Evolutionary conservation across 30 jellyfish, hydroid and myxozoan genomes (phyloP).

Genomic region (Chrysaora quinquecirrha): DNA sequence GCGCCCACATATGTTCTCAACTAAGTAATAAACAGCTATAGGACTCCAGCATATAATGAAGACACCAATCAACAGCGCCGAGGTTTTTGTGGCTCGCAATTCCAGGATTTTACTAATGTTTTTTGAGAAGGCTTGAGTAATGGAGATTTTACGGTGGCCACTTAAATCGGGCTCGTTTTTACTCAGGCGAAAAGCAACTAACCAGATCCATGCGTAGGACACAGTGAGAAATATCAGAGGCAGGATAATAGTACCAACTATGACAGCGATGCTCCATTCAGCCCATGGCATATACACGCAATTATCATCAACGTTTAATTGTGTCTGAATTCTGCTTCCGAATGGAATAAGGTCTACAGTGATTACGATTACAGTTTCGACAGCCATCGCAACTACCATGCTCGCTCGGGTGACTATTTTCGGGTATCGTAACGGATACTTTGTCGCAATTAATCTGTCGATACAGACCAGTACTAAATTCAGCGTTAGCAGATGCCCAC

Average conservation of each 20-base stretch:
- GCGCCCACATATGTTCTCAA: constrained; percentile 54
- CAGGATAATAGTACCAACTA: constrained; percentile 34
- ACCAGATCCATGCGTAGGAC: constrained; percentile 56
- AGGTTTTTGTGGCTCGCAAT: constrained; percentile 70
- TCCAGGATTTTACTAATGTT: constrained; percentile 44
- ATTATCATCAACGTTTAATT: not conserved
- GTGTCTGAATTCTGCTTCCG: constrained; percentile 6
- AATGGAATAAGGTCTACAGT: constrained; percentile 61
- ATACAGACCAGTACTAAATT: constrained; percentile 53
- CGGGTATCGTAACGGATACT: constrained; percentile 60
- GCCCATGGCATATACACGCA: constrained; percentile 69
- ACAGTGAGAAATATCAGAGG: constrained; percentile 51
- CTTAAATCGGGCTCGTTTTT: constrained; percentile 8
- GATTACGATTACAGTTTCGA: constrained; percentile 29
- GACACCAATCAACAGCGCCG: constrained; percentile 62
- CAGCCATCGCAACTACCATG: constrained; percentile 29
- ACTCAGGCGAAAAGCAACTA: constrained; percentile 42
- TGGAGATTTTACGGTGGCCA: constrained; percentile 16
- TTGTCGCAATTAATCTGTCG: constrained; percentile 67
- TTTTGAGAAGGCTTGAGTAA: constrained; percentile 15
- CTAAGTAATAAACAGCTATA: constrained; percentile 55
- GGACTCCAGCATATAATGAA: constrained; percentile 79
- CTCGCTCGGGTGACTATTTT: constrained; percentile 33
- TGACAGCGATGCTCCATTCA: constrained; percentile 64
- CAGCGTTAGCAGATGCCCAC: constrained; percentile 59